Percentiles rank a stretch among this genome's conserved stretches.
These are phyloP conservation scores for Drosophila grimshawi DNA, from an alignment of 1,140 invertebrate genomes.

Conservation along the genomic window DNA sequence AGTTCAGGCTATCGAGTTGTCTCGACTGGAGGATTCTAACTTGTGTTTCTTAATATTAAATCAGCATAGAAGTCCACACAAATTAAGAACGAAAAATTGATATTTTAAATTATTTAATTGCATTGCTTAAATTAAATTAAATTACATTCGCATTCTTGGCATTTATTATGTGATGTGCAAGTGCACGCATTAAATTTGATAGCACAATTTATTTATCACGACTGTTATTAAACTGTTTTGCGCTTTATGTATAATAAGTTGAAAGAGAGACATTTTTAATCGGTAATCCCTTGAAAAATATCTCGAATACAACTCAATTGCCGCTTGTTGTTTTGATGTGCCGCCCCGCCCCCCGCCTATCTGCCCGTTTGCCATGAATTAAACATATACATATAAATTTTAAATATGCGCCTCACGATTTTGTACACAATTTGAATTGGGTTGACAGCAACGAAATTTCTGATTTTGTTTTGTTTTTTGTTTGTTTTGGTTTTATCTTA, in stretches of 20 bases:
- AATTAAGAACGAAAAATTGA: background rate
- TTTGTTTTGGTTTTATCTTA: slow-evolving; percentile 20
- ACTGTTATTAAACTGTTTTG: slow-evolving; percentile 48
- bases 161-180: slow-evolving; percentile 32
- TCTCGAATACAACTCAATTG: slow-evolving; percentile 66
- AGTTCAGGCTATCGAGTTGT: no score
- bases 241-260: slow-evolving; percentile 33
- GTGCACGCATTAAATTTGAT: slow-evolving; percentile 15
- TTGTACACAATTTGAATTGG: slow-evolving; percentile 82
- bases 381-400: slow-evolving; percentile 65
- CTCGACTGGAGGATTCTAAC: background rate
- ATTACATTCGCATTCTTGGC: background rate
- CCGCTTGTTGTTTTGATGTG: slow-evolving; percentile 45
- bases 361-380: slow-evolving; percentile 46
- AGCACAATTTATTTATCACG: slow-evolving; percentile 25
- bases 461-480: slow-evolving; percentile 29
- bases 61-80: background rate
- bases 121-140: background rate
- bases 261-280: background rate
- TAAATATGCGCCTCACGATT: slow-evolving; percentile 80
- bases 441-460: slow-evolving; percentile 68
- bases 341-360: background rate
- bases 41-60: background rate
- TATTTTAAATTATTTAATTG: background rate
- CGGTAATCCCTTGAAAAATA: background rate